Percentiles rank a stretch among this genome's conserved stretches.
phyloP scores from a whole-genome alignment of 2,113 vertebrate species.

The Uria lomvia region DNA sequence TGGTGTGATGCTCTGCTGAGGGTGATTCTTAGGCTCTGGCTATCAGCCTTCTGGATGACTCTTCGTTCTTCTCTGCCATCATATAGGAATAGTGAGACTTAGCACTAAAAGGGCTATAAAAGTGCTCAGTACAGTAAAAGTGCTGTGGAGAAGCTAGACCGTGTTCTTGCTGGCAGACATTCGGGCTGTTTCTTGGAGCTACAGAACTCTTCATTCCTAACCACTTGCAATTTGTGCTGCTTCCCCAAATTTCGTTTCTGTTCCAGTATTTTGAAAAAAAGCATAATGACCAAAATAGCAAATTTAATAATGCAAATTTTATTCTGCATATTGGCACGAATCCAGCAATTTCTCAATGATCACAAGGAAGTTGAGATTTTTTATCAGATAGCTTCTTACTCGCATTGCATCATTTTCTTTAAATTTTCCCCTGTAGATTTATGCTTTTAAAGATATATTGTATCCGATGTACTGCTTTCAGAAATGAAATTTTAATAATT shows the following conservation, averaged over 20 bases:
- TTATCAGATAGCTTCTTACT: neutral
- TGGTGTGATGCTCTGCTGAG: neutral
- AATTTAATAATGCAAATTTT: neutral
- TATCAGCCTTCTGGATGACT: neutral
- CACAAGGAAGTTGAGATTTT: neutral
- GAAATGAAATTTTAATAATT: constrained; percentile 66
- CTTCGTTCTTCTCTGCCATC: neutral
- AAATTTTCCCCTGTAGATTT: neutral
- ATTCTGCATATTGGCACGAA: neutral
- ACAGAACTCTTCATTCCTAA: neutral
- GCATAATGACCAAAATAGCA: neutral
- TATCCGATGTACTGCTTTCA: neutral
- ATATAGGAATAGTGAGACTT: neutral
- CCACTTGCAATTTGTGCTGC: neutral
- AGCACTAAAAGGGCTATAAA: neutral
- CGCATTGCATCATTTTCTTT: neutral
- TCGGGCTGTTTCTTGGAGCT: neutral
- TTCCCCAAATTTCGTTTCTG: neutral
- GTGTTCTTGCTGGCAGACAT: neutral
- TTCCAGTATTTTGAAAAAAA: neutral
- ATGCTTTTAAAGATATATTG: neutral
- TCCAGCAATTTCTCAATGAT: neutral
- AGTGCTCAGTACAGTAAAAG: neutral
- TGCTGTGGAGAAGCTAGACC: neutral
- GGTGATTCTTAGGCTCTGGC: neutral